Percentiles rank a stretch among this genome's conserved stretches.
Evolutionary conservation across 2,888 invertebrate species (phyloP).

Genomic region (Urechis unicinctus): DNA sequence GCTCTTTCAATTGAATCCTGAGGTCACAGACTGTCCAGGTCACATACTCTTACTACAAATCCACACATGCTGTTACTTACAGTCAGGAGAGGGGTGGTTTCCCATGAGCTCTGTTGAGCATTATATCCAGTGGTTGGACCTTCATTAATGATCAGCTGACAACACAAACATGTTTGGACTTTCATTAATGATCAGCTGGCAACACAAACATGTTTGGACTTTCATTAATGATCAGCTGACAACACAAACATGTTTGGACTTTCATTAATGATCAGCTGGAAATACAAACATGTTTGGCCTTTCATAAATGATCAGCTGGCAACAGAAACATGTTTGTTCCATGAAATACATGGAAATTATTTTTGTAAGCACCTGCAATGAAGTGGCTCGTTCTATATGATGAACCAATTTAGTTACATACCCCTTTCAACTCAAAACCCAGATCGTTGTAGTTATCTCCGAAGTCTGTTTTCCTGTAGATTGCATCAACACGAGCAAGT

Average conservation of each 20-base stretch:
- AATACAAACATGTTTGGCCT: neutral
- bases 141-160: neutral
- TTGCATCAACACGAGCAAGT: conserved; percentile 89
- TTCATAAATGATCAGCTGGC: neutral
- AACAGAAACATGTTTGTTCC: too few relatives aligned
- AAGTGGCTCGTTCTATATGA: too few relatives aligned
- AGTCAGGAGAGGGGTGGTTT: neutral
- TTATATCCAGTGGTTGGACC: neutral
- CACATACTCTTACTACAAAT: neutral
- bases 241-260: neutral
- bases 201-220: neutral
- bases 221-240: neutral
- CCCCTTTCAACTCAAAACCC: neutral
- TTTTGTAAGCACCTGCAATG: too few relatives aligned
- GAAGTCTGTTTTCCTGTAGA: conserved; percentile 56
- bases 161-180: neutral
- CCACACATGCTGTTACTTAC: neutral
- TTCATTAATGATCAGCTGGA: neutral
- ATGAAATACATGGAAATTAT: too few relatives aligned
- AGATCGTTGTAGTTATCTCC: neutral
- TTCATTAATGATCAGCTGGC: neutral
- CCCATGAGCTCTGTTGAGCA: neutral
- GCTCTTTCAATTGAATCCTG: too few relatives aligned
- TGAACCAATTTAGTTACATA: too few relatives aligned
- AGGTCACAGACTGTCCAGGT: neutral